These are phyloP conservation scores for Agelastica alni DNA, from an alignment of 2,888 invertebrate species.

Conservation along the genomic window DNA sequence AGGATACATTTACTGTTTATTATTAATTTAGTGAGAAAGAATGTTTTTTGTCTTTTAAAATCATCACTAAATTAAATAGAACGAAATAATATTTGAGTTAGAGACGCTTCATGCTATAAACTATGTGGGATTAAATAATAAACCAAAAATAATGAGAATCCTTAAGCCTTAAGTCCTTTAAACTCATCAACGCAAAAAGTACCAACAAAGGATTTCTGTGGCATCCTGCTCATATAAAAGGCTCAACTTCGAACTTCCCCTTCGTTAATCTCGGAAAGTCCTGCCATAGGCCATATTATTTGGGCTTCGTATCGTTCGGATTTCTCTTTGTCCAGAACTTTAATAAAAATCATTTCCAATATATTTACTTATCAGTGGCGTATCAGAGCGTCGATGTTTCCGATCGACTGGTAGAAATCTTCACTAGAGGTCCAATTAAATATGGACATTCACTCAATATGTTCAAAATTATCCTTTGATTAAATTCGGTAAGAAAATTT, in stretches of 20 bases:
- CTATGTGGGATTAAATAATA: not conserved
- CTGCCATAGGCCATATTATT: constrained; percentile 12
- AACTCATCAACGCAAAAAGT: constrained; percentile 14
- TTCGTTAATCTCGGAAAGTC: constrained; percentile 16
- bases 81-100: too few species aligned
- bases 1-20: too few species aligned
- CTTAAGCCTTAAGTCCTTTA: constrained; percentile 4
- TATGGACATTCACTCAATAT: too few species aligned
- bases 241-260: constrained; percentile 19
- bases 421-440: too few species aligned
- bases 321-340: constrained; percentile 5
- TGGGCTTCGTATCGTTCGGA: constrained; percentile 14
- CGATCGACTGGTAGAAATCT: too few species aligned
- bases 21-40: too few species aligned
- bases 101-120: too few species aligned
- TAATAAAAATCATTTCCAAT: constrained; percentile 15
- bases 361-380: not conserved
- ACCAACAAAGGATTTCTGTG: constrained; percentile 13
- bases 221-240: constrained; percentile 19
- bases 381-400: too few species aligned
- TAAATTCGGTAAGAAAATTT: too few species aligned
- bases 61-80: too few species aligned
- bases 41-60: too few species aligned
- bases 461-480: too few species aligned
- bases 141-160: constrained; percentile 3